Evolutionary conservation across 1,140 invertebrate species (phyloP), one percentile per base, ranked within the genome.

Genomic region (Plectrocnemia conspersa): DNA sequence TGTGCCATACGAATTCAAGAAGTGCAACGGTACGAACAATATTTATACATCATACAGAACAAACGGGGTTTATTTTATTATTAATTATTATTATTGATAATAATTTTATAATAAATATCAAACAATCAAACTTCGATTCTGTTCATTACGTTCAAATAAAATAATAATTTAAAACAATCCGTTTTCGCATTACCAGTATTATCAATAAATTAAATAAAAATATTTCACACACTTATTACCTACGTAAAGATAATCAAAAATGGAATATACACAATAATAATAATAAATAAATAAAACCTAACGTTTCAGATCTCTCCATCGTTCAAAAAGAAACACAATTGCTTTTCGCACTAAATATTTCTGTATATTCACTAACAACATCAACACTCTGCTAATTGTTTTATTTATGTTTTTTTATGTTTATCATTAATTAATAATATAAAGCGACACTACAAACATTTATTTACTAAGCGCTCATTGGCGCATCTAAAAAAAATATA

Each of bases 21-120:
- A 61, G 59, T 61, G 59, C 59, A 45, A 53, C 25, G 50, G 45
- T 53, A 56, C 42, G 54, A 61, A 61, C 55, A 61, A 61, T 52
- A 47, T 32, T n/a, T n/a, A n/a, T 56, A 47, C 46, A 53, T 61
- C 18, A 46, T 44, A 56, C 47, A 56, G 54, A 60, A 60, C 54
- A 56, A 59, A 56, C 58, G 49, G 53, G 57, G 47, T 59, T 54
- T 42, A 9, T 32, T n/a, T 9, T 32, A 9, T 9, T 32, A 9
- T n/a, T 9, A 7, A 32, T 32, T 32, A 32, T 32, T 32, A 32
- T n/a, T 32, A 9, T 32, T 32, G 7, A 32, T 32, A 25, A 52
- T 33, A 42, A 29, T 42, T 21, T 52, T 52, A n/a, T n/a, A 42
- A 32, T 44, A 52, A 52, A 52, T 44, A 25, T 52, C 25, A 52